Evolutionary conservation across 2,113 vertebrate genomes (phyloP), one percentile per base, ranked within the genome.

Genomic region (Micronycteris hirsuta): DNA sequence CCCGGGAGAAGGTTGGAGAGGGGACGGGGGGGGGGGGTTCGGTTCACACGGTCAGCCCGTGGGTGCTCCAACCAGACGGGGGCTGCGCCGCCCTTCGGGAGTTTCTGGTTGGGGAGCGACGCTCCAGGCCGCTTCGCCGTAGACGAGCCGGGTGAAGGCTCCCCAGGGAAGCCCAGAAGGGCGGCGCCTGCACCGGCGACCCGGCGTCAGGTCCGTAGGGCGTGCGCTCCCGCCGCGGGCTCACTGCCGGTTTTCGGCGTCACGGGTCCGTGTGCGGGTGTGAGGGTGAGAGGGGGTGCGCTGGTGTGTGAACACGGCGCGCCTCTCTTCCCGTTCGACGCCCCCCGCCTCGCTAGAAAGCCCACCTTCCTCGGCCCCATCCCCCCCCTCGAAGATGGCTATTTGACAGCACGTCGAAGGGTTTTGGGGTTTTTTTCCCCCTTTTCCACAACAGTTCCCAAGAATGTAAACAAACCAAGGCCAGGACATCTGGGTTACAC

Each of bases 401-500:
- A 67, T 98, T 98, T 98, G 97, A 99, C 98, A 98, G 98, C 96
- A 98, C 95, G 94, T 82, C 22, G 45, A 71, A 90, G 73, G 73
- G 6, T 22, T 36, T 33, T n/a, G n/a, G n/a, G n/a, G n/a, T 10
- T 56, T 45, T 43, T 47, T 54, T 58, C 58, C 36, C 52, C 22
- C 96, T 98, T 97, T 97, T 97, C 96, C 97, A 98, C 97, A 97
- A 97, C 97, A 97, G 94, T 98, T 98, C 98, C 93, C 97, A 98
- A 98, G 98, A 99, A 99, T 99, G 99, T 99, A 99, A 99, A 99
- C 99, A 99, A 99, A 99, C 98, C 98, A 86, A 98, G 98, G 95
- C 98, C 97, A 86, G 94, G 98, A 99, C 99, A 99, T 99, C 99
- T 99, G 99, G 98, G 98, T 99, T 99, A 98, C 98, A 98, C 98